Base-by-base conservation (phyloP, 2,797 vertebrate species). In the Xiphophorus birchmanni region DNA sequence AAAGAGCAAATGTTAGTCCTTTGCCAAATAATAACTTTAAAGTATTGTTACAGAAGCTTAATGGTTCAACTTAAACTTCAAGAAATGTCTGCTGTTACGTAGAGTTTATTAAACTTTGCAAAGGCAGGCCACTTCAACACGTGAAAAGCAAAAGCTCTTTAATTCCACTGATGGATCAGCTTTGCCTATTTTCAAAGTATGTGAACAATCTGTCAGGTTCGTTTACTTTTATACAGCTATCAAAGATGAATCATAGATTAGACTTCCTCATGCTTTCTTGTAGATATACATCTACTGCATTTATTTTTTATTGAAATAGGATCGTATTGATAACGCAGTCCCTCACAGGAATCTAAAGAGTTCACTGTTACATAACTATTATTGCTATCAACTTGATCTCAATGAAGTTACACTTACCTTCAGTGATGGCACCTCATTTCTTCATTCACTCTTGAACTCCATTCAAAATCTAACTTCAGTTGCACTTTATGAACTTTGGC, bases 361-460 rank as follows among this genome's bases (percentile, higher is more conserved):
- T 42, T 56, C 56, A 75, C 23, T 60, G 63, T 92, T 92, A 78
- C 37, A 13, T 80, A 91, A 91, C 79, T 54, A 5, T 9, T 73
- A 67, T 58, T 73, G 7, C 54, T 26, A 76, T 78, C 74, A 81
- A 40, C 76, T 78, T 73, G 45, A 72, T 8, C 69, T 72, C 42
- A 29, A 45, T 44, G 29, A 78, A 56, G 40, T 23, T 56, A 8
- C 21, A 58, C 77, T 32, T 73, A 95, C 94, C 93, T 91, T 90
- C 45, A 82, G 76, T 86, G 80, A 76, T 2, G 44, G 60, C 42
- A 65, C 84, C 42, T 58, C 81, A 74, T 80, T 77, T 76, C 79
- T 87, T 29, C 37, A 85, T 73, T 71, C 58, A 45, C 3, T 83
- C 79, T 81, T 84, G 50, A 72, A 52, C n/a, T 89, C 88, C 84